Evolutionary conservation across 2,888 invertebrate species (phyloP).

Genomic region (Cataglyphis rosenhaueri): DNA sequence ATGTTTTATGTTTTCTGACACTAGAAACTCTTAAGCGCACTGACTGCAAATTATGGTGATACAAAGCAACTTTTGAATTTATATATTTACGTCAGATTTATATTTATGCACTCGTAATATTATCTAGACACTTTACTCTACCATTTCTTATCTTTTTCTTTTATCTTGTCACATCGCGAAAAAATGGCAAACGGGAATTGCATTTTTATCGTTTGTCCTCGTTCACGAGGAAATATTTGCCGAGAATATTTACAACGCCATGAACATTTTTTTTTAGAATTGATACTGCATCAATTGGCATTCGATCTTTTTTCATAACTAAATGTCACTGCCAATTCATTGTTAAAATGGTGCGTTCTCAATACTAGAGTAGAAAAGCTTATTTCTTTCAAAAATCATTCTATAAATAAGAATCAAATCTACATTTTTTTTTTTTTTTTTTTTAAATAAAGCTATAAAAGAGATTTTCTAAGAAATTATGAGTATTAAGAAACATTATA

Average conservation of each 20-base stretch:
- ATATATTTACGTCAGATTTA: not conserved
- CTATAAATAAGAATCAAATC: not conserved
- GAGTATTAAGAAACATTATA: not conserved
- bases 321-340: slow-evolving; percentile 17
- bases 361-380: not conserved
- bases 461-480: not conserved
- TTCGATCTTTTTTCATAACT: not conserved
- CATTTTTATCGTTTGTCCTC: slow-evolving; percentile 27
- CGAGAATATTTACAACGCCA: slow-evolving; percentile 15
- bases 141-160: not conserved
- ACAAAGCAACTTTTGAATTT: not conserved
- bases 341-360: slow-evolving; percentile 24
- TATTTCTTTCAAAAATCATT: not conserved
- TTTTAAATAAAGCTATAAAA: not conserved
- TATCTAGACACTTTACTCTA: not conserved
- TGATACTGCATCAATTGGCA: slow-evolving; percentile 1
- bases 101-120: not conserved
- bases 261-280: slow-evolving; percentile 25
- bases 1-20: not conserved
- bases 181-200: slow-evolving; percentile 3
- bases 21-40: not conserved
- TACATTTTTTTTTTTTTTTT: not conserved
- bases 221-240: slow-evolving; percentile 20
- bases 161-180: slow-evolving; percentile 16
- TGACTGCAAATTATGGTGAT: not conserved